Evolutionary conservation across 2,797 vertebrate species (phyloP).

Genomic region (Vespertilio murinus): DNA sequence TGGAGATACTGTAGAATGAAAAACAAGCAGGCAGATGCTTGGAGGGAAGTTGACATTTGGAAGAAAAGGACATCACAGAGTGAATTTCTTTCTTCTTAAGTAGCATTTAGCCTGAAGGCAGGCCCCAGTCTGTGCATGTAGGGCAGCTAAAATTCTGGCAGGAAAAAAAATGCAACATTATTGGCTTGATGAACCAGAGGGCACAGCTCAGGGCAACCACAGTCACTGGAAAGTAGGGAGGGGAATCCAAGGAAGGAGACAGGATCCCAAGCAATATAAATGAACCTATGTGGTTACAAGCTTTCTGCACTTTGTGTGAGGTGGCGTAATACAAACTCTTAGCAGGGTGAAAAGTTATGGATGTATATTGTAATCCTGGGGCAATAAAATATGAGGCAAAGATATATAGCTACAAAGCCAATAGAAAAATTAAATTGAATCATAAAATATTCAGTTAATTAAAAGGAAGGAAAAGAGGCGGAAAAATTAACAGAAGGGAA

Average conservation of each 20-base stretch:
- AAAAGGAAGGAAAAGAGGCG: not conserved
- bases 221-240: not conserved
- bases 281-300: not conserved
- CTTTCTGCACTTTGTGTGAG: not conserved
- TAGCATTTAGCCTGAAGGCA: not conserved
- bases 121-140: not conserved
- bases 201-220: not conserved
- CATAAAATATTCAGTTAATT: not conserved
- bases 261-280: not conserved
- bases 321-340: not conserved
- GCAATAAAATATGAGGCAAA: not conserved
- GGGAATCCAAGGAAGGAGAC: not conserved
- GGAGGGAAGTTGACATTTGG: not conserved
- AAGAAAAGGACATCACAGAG: not conserved
- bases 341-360: not conserved
- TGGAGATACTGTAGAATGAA: not conserved
- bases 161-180: not conserved
- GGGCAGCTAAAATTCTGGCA: not conserved
- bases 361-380: not conserved
- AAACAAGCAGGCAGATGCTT: not conserved
- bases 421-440: not conserved
- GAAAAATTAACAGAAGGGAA: not conserved
- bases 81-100: conserved; percentile 1
- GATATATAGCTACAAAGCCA: not conserved
- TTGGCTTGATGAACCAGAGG: not conserved